Base-by-base conservation (phyloP, 2,888 invertebrate genomes). In the Aphrophora alni region DNA sequence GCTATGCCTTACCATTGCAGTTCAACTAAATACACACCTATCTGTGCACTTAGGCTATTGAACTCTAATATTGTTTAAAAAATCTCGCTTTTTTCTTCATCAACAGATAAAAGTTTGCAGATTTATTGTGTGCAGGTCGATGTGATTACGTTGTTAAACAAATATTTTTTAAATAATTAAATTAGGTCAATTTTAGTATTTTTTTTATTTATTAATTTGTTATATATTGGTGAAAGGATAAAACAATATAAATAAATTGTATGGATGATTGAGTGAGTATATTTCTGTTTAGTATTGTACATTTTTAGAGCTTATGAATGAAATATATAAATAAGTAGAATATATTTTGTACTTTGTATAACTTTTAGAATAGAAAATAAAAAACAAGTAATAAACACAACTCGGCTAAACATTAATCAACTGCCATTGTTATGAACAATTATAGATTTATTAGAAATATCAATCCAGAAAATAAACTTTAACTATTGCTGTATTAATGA, bases 331-430 rank as follows among this genome's bases (percentile, higher is more conserved):
- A 21, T 21, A 59, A 59, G 5, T 59, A 59, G n/a, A 59, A 21
- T 59, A 59, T 59, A 59, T 59, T 59, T 59, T 59, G 59, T 59
- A 59, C 59, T 59, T 59, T 59, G 59, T 59, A 59, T 59, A 59
- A 59, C 59, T 59, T 59, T 59, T 59, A 59, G 59, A 3, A 2
- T 59, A 59, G 59, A 59, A 3, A 33, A 44, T 44, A 10, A 44
- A 44, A 2, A 44, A 14, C 14, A 21, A 5, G 14, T 59, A 59
- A 21, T 59, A 21, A 44, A 21, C 21, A 59, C 59, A 59, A 21
- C 59, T 5, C 21, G 21, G 59, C 59, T 59, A 59, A 21, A 59
- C 59, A 21, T 59, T n/a, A 21, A 59, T 59, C n/a, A 21, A 59
- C n/a, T 59, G 59, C 21, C n/a, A 59, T 21, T 59, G 21, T 44